Percentiles rank a stretch among this genome's conserved stretches.
These are phyloP conservation scores for Aphelenchoides fujianensis DNA, from an alignment of 1,140 invertebrate genomes.

Conservation along the genomic window DNA sequence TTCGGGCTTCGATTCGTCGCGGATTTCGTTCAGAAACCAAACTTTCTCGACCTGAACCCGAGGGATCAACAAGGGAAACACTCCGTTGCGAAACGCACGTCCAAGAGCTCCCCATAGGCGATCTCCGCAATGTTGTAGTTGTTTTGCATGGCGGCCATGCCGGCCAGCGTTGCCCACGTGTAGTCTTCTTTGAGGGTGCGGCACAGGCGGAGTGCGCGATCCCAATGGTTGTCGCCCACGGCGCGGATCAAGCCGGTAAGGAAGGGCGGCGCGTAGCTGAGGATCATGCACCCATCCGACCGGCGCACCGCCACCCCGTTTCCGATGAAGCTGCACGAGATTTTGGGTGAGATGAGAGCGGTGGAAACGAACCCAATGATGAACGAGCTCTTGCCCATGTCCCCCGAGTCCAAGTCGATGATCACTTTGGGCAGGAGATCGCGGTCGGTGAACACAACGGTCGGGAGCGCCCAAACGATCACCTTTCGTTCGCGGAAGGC, in stretches of 20 bases:
- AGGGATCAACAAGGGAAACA: too few relatives aligned
- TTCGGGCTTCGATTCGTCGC: constrained; percentile 68
- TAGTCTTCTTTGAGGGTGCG: constrained; percentile 76
- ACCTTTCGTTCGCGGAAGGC: constrained; percentile 77
- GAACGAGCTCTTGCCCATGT: constrained; percentile 52
- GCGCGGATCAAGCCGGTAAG: constrained; percentile 70
- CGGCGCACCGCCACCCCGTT: constrained; percentile 74
- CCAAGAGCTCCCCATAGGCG: constrained; percentile 83
- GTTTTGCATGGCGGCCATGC: constrained; percentile 75
- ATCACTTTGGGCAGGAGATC: constrained; percentile 71
- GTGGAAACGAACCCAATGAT: constrained; percentile 39
- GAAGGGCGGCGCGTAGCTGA: constrained; percentile 70
- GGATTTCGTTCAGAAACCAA: constrained; percentile 79
- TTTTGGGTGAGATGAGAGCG: background rate
- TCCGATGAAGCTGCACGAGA: constrained; percentile 71
- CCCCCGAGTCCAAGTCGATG: constrained; percentile 65
- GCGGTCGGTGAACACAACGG: constrained; percentile 73
- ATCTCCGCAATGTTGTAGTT: constrained; percentile 81
- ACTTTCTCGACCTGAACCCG: constrained; percentile 82
- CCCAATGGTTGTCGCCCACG: constrained; percentile 70
- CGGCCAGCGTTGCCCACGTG: constrained; percentile 84
- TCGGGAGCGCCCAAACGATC: constrained; percentile 81
- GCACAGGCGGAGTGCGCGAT: constrained; percentile 75
- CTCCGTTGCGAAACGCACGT: constrained; percentile 65
- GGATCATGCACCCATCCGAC: constrained; percentile 71